Conservation (phyloP, 2,113 vertebrate species). For the Siphamia tubifer region DNA sequence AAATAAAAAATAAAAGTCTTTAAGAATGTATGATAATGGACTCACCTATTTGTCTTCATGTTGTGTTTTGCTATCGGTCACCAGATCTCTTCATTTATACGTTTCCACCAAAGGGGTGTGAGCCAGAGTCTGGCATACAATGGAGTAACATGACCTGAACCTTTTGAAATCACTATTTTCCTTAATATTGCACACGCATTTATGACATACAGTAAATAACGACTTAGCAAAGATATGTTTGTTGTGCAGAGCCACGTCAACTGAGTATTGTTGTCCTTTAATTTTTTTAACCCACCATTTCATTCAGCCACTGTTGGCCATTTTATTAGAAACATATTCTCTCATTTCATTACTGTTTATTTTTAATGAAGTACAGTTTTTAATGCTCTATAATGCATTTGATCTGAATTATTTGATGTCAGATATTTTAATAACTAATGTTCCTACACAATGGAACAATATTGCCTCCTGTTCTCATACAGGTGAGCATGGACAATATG, state of each 20-base stretch:
- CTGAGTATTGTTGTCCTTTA: too few relatives aligned
- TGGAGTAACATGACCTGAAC: slow-evolving; percentile 59
- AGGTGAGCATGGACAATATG: neutral
- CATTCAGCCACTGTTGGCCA: too few relatives aligned
- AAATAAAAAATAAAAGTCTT: neutral
- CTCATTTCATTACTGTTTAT: too few relatives aligned
- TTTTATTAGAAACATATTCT: too few relatives aligned
- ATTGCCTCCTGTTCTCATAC: neutral
- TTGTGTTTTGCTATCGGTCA: neutral
- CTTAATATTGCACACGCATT: neutral
- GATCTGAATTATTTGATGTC: too few relatives aligned
- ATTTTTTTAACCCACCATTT: too few relatives aligned
- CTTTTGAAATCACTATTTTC: slow-evolving; percentile 8
- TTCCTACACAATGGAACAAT: neutral
- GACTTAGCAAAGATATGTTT: too few relatives aligned
- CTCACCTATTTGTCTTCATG: slow-evolving; percentile 59
- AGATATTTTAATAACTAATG: neutral
- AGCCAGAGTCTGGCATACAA: slow-evolving; percentile 35
- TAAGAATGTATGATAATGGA: neutral
- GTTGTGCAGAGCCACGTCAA: too few relatives aligned
- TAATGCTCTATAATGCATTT: slow-evolving; percentile 1
- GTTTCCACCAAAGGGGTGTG: slow-evolving; percentile 47
- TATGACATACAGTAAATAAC: too few relatives aligned
- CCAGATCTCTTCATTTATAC: slow-evolving; percentile 60
- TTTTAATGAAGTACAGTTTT: too few relatives aligned